Base-by-base conservation (phyloP, 1,140 invertebrate genomes). In the Magallana gigas region DNA sequence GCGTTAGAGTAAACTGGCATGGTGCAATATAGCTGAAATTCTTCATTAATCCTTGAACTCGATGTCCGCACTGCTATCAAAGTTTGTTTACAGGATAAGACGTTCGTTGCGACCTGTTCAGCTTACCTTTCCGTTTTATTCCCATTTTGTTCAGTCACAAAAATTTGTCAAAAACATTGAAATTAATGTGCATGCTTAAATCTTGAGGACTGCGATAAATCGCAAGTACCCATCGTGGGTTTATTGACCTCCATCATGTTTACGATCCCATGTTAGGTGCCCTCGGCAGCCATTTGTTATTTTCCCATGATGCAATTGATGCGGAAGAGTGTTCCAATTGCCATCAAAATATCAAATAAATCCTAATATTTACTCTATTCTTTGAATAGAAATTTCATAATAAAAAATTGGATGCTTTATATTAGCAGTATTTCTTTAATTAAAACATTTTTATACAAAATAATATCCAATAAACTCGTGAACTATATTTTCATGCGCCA, bases 41-140 rank as follows among this genome's bases (percentile, higher is more conserved):
- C 1, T 48, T 48, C 36, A 2, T 48, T 48, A 48, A 48, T 48
- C 36, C 36, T 48, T 48, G 36, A 48, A 48, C 36, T 48, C 36
- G 5, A 48, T 48, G 36, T 48, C 36, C 36, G 36, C 36, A 48
- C 36, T 48, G 36, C 2, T 48, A 48, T 48, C 36, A 14, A 16
- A 4, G 56, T 58, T 83, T 59, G 82, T 83, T 83, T 83, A 83
- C 82, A 83, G 23, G 82, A 83, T 23, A 7, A 18, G 57, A 83
- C 57, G 57, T 57, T 18, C n/a, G 60, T 36, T 64, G 36, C 29
- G 83, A 84, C 11, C 16, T 6, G 8, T 11, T 57, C 23, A 58
- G 84, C 88, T 90, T 91, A 94, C 93, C 93, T 92, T 92, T 92
- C 83, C 93, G 88, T 88, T 94, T 94, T 80, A 94, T 92, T 56